These are phyloP conservation scores for Marisa cornuarietis DNA, from an alignment of 1,140 invertebrate species.

Conservation along the genomic window DNA sequence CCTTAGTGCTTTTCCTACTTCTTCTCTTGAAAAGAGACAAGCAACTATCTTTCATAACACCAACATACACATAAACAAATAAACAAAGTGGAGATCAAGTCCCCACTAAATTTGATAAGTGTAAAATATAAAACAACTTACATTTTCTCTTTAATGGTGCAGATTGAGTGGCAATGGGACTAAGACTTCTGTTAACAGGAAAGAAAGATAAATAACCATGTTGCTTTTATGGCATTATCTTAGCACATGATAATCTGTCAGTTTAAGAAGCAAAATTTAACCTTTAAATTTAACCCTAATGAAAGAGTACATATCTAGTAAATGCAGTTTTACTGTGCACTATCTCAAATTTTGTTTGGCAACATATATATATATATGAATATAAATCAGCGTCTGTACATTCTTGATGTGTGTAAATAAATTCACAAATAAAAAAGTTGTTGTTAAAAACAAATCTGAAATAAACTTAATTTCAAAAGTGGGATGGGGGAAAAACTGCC, in stretches of 20 bases:
- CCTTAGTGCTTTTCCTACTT: too few species aligned
- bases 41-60: too few species aligned
- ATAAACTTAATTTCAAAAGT: neutral
- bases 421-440: neutral
- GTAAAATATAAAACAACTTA: conserved; percentile 35
- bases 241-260: neutral
- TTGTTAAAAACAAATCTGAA: conserved; percentile 3
- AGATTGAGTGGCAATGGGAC: conserved; percentile 52
- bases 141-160: conserved; percentile 56
- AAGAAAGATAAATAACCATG: conserved; percentile 10
- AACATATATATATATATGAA: too few species aligned
- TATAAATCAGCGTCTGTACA: too few species aligned
- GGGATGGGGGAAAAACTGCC: neutral
- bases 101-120: neutral
- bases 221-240: too few species aligned
- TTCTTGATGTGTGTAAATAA: neutral
- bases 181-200: conserved; percentile 54
- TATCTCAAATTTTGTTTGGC: too few species aligned
- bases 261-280: neutral
- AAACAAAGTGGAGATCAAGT: neutral
- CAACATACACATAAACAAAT: neutral
- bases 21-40: too few species aligned
- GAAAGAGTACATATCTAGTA: too few species aligned
- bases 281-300: neutral
- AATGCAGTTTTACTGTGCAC: too few species aligned